A percentile compares a stretch with the other conserved stretches of the same genome.
phyloP scores from a whole-genome alignment of 2,797 vertebrate species.

The Meriones psammophilus region DNA sequence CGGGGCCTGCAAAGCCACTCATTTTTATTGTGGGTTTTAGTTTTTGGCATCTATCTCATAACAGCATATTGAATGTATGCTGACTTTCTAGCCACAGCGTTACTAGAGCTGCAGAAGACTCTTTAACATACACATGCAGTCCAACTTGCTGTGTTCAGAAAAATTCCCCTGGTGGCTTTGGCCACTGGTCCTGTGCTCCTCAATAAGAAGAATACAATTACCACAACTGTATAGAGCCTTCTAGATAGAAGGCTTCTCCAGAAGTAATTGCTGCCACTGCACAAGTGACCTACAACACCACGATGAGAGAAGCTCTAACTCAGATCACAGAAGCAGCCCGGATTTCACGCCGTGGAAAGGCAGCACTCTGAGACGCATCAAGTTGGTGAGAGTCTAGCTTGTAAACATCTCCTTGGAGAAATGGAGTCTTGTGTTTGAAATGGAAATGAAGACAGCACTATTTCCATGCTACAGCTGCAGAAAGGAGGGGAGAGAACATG shows the following conservation, averaged over 20 bases:
- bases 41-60: constrained; percentile 63
- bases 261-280: constrained; percentile 25
- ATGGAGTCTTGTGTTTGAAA: constrained; percentile 15
- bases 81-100: constrained; percentile 1
- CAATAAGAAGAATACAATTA: constrained; percentile 28
- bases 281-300: background rate
- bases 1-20: constrained; percentile 33
- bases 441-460: constrained; percentile 48
- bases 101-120: background rate
- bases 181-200: background rate
- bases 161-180: constrained; percentile 9
- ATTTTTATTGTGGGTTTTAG: constrained; percentile 69
- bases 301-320: background rate
- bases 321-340: background rate
- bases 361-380: background rate
- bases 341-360: background rate
- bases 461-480: background rate
- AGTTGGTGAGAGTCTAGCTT: background rate
- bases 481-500: background rate
- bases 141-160: constrained; percentile 31
- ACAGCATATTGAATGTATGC: constrained; percentile 22
- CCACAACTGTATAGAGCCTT: background rate
- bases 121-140: background rate
- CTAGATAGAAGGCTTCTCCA: background rate
- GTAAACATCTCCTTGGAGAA: constrained; percentile 45